Conservation (phyloP, 2,113 vertebrate species). For the Okapia johnstoni region DNA sequence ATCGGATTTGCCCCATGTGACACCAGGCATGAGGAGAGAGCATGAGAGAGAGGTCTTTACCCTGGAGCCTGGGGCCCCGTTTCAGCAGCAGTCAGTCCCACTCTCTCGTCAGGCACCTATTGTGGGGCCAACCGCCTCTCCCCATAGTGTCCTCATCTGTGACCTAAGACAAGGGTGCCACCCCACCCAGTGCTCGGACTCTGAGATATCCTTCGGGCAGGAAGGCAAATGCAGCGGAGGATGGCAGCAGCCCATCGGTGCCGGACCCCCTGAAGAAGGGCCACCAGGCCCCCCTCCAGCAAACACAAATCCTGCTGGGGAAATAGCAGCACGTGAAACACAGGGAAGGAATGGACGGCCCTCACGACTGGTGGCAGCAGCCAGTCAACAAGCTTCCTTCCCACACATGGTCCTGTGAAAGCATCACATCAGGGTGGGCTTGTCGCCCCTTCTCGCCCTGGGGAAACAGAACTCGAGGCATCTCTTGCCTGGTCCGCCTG, state of each 20-base stretch:
- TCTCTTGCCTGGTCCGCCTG: background rate
- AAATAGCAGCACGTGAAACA: background rate
- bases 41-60: background rate
- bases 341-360: background rate
- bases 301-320: background rate
- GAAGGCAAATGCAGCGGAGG: background rate
- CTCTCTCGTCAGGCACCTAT: background rate
- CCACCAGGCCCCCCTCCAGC: background rate
- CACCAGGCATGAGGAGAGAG: background rate
- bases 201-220: background rate
- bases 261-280: background rate
- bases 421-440: background rate
- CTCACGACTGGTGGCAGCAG: background rate
- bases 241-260: background rate
- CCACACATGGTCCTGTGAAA: background rate
- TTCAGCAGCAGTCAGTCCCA: background rate
- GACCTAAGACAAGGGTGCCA: background rate
- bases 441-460: fast-evolving
- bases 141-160: background rate
- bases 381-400: background rate
- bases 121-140: background rate
- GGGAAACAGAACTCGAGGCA: background rate
- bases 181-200: too few species aligned
- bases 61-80: background rate
- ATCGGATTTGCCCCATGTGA: background rate